Evolutionary conservation across 2,888 invertebrate species (phyloP).

Genomic region (Xestoiulus laeticollis): DNA sequence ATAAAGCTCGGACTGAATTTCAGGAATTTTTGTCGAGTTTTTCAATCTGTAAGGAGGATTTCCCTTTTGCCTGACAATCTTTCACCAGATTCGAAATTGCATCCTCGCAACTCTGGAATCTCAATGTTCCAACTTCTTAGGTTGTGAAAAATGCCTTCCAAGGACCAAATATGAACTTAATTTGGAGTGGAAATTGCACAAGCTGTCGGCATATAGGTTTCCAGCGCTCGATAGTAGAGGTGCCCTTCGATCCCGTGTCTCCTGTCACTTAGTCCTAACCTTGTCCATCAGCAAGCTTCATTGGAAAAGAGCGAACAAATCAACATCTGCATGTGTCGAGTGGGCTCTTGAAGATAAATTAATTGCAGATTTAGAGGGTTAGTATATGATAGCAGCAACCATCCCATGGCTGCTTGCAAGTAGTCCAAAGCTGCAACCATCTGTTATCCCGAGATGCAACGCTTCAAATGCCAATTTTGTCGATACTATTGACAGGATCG

Average conservation of each 20-base stretch:
- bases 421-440: neutral
- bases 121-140: neutral
- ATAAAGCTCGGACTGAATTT: too few relatives aligned
- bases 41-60: neutral
- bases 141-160: neutral
- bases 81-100: neutral
- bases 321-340: constrained; percentile 14
- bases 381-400: neutral
- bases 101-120: neutral
- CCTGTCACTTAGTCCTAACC: neutral
- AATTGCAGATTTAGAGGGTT: neutral
- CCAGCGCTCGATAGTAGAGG: neutral
- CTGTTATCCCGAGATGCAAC: neutral
- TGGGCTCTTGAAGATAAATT: neutral
- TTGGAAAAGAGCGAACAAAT: neutral
- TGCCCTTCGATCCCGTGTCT: neutral
- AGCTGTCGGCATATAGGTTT: neutral
- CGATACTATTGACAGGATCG: constrained; percentile 29
- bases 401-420: neutral
- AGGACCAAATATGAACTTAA: neutral
- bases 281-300: neutral
- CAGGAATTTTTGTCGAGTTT: neutral
- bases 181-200: neutral
- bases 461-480: neutral
- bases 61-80: neutral